Base-by-base conservation (phyloP, 1,140 invertebrate species). In the Copidosoma floridanum region DNA sequence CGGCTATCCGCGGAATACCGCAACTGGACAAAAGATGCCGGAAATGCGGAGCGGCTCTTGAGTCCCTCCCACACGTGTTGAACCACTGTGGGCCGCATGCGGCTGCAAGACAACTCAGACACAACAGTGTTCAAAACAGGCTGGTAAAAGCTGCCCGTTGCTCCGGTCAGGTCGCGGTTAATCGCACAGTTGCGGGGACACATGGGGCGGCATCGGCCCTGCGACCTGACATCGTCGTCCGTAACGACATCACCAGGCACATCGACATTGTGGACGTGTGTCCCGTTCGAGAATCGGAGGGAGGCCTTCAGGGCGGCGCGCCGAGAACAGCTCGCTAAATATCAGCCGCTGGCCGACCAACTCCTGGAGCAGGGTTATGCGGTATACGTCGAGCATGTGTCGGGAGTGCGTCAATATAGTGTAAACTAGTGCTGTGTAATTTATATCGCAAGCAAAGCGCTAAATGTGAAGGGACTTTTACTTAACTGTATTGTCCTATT, bases 261-360 rank as follows among this genome's bases (percentile, higher is more conserved):
- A 54, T 68, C 16, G 5, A 50, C 24, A 67, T 73, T 11, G 60
- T 76, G 32, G 75, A 80, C 50, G 71, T 81, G 3, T 20, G 67
- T 78, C 23, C 67, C 72, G 0, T 80, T 78, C 21, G 76, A 81
- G 32, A 79, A 77, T 55, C 57, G 65, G 7, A 20, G 26, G 7
- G 55, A 41, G 0, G 71, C 68, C 0, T 44, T 75, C 7, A 53
- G 43, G 3, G 48, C 24, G 11, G 66, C 60, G 0, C 46, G 67
- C 11, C 8, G 18, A 0, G 24, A 8, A 18, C 75, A 75, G 46
- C 37, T 67, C 0, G 14, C 14, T 0, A 77, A 75, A 21, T 77
- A 76, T 43, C 27, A 16, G 0, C 40, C 43, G 8, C 53, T 74
- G 0, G 69, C 64, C 2, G 50, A 64, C 0, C 16, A 21, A 0